Percentiles rank a stretch among this genome's conserved stretches.
These are phyloP conservation scores for Rotaria sp. DNA, from an alignment of 2,888 invertebrate species.

Conservation along the genomic window DNA sequence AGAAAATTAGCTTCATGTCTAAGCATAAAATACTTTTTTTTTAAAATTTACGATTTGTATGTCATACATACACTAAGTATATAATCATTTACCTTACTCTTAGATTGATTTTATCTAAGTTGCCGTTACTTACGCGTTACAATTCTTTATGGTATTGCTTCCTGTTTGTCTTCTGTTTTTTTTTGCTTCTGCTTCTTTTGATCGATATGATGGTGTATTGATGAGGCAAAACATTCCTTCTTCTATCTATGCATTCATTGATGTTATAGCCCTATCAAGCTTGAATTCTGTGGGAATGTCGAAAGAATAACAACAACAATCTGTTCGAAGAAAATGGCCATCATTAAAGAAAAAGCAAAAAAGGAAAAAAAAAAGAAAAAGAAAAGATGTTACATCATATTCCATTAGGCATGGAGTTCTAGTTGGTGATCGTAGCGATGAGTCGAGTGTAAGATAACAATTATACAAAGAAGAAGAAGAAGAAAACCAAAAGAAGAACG, in stretches of 20 bases:
- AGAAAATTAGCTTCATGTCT: not conserved
- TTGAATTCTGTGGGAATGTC: not conserved
- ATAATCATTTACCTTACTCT: not conserved
- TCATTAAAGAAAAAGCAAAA: not conserved
- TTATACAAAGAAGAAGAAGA: not conserved
- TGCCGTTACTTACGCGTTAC: not conserved
- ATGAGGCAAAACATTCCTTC: not conserved
- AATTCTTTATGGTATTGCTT: not conserved
- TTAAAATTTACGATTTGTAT: too few relatives aligned
- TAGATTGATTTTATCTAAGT: not conserved
- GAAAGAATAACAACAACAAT: slow-evolving; percentile 22
- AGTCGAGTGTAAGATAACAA: not conserved
- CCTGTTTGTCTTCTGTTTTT: not conserved
- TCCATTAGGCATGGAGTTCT: not conserved
- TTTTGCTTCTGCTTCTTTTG: not conserved
- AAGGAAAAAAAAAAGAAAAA: not conserved
- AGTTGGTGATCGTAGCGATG: not conserved
- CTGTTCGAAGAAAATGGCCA: not conserved
- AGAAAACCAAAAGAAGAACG: not conserved
- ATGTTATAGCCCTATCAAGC: not conserved
- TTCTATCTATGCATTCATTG: not conserved
- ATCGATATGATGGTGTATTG: not conserved
- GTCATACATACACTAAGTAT: too few relatives aligned
- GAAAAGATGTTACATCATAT: not conserved
- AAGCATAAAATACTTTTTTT: not conserved